Evolutionary conservation across 2,888 invertebrate species (phyloP).

Genomic region (Theretra japonica): DNA sequence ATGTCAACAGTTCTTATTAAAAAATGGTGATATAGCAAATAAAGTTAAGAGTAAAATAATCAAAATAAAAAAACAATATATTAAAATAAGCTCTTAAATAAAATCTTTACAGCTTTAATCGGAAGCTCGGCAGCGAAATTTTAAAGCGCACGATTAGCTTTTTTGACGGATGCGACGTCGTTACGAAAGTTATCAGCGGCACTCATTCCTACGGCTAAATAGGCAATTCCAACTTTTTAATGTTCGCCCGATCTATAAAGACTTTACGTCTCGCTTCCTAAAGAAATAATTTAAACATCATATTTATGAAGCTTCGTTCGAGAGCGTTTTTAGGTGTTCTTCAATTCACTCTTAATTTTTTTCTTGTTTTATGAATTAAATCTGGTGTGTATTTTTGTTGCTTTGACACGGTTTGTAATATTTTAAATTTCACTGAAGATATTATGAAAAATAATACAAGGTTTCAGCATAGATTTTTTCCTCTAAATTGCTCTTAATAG

Average conservation of each 20-base stretch:
- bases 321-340: not conserved
- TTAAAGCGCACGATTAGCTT: conserved; percentile 41
- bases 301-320: not conserved
- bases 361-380: not conserved
- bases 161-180: conserved; percentile 48
- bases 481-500: too few relatives aligned
- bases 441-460: too few relatives aligned
- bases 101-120: conserved; percentile 5
- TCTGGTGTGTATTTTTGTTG: not conserved
- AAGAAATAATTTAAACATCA: conserved; percentile 25
- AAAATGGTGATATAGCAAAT: not conserved
- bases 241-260: conserved; percentile 47
- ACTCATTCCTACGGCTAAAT: conserved; percentile 52
- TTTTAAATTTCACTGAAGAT: too few relatives aligned
- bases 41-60: not conserved
- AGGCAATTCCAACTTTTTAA: conserved; percentile 62
- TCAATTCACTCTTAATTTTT: not conserved
- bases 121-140: not conserved
- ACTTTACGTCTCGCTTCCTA: conserved; percentile 22
- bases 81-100: not conserved
- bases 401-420: not conserved
- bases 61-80: not conserved
- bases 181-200: conserved; percentile 43
- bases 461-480: too few relatives aligned
- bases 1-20: too few relatives aligned